A percentile compares a stretch with the other conserved stretches of the same genome.
These are phyloP conservation scores for Buathra laborator DNA, from an alignment of 2,888 invertebrate species.

Conservation along the genomic window DNA sequence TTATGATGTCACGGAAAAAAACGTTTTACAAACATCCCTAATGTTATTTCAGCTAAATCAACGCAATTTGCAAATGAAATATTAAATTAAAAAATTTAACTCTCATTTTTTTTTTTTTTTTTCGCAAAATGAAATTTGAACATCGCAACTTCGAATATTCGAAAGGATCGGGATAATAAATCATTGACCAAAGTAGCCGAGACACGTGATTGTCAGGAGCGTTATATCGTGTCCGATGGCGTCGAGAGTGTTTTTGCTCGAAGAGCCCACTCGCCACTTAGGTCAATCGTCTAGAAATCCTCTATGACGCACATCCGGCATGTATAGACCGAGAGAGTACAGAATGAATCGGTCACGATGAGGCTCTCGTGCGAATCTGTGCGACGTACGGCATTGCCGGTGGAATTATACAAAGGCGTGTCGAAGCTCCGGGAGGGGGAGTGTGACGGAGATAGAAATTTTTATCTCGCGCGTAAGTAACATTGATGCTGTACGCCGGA, in stretches of 20 bases:
- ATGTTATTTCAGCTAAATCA: no score
- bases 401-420: conserved; percentile 67
- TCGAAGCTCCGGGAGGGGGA: conserved; percentile 61
- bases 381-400: conserved; percentile 67
- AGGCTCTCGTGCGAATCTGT: conserved; percentile 77
- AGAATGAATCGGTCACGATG: conserved; percentile 79
- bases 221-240: conserved; percentile 23
- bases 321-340: conserved; percentile 23
- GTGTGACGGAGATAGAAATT: conserved; percentile 62
- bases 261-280: conserved; percentile 68
- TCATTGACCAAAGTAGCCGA: conserved; percentile 25
- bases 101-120: no score
- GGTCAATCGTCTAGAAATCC: conserved; percentile 84
- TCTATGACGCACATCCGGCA: conserved; percentile 83
- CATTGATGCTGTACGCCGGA: conserved; percentile 24
- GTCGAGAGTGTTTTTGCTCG: conserved; percentile 34
- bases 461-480: conserved; percentile 48
- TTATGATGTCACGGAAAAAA: no score
- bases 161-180: conserved; percentile 13
- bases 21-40: no score
- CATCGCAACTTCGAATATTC: neutral
- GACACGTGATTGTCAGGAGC: conserved; percentile 49
- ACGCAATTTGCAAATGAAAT: no score
- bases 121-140: no score
- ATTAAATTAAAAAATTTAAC: neutral